Evolutionary conservation across 1,140 invertebrate species (phyloP).

Genomic region (Drosophila gunungcola): DNA sequence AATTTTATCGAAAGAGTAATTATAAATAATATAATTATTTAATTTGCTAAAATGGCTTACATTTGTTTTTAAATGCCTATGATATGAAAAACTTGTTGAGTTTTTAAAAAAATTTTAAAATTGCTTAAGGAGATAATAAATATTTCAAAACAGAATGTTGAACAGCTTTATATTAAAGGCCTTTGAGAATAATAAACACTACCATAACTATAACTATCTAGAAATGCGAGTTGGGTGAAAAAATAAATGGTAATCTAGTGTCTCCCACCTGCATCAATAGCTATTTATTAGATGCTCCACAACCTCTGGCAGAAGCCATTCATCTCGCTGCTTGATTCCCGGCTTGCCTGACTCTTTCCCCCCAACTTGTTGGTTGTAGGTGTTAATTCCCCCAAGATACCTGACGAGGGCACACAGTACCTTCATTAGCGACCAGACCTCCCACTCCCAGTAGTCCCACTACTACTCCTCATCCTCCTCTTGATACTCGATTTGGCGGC

Average conservation of each 20-base stretch:
- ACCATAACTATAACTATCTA: neutral
- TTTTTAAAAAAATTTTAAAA: too few species aligned
- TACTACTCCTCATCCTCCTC: neutral
- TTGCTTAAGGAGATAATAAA: too few species aligned
- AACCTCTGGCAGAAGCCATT: constrained; percentile 9
- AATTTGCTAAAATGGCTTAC: too few species aligned
- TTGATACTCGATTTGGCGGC: constrained; percentile 13
- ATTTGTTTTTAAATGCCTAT: too few species aligned
- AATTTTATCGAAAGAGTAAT: too few species aligned
- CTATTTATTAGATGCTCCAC: constrained; percentile 14
- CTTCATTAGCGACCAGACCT: constrained; percentile 31
- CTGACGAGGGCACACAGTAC: constrained; percentile 23
- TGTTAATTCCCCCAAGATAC: constrained; percentile 25
- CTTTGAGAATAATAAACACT: neutral
- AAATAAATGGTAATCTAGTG: neutral
- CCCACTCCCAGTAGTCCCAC: neutral
- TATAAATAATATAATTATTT: too few species aligned
- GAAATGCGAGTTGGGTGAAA: neutral
- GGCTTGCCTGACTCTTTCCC: neutral
- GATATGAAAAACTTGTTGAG: too few species aligned
- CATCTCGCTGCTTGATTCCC: constrained; percentile 24
- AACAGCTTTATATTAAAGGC: too few species aligned
- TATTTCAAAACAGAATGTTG: too few species aligned
- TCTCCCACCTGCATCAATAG: constrained; percentile 2
- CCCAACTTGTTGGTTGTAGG: constrained; percentile 5